Conservation (phyloP, 2,113 vertebrate genomes). For the Sprattus sprattus region DNA sequence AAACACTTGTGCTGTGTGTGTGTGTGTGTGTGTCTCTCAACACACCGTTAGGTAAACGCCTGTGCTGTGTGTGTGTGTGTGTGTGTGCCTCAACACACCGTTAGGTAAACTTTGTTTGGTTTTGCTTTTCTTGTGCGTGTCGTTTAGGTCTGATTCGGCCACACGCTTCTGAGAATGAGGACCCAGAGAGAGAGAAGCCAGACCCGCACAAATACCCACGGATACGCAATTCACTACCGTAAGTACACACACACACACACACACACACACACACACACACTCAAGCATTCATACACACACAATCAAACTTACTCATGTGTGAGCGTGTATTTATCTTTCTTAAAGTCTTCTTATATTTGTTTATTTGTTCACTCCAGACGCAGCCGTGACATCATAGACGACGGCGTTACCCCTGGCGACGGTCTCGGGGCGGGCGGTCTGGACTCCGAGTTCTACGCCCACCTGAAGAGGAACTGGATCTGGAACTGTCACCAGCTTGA, state of each 20-base stretch:
- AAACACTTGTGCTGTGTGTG: neutral
- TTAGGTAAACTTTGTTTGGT: neutral
- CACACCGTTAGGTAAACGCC: neutral
- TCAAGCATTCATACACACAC: neutral
- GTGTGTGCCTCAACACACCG: constrained; percentile 81
- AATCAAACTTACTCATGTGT: neutral
- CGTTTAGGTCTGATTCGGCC: neutral
- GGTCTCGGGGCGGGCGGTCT: constrained; percentile 87
- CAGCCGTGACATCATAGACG: constrained; percentile 77
- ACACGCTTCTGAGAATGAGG: neutral
- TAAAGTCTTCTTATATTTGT: neutral
- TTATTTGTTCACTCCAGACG: constrained; percentile 69
- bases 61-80: constrained; percentile 41
- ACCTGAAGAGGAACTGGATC: constrained; percentile 95
- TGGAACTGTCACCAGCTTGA: constrained; percentile 91
- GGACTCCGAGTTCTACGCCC: constrained; percentile 88
- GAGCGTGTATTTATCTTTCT: neutral
- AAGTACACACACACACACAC: neutral
- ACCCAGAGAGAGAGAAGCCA: neutral
- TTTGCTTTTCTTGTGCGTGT: neutral
- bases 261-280: neutral
- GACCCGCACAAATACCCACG: constrained; percentile 4
- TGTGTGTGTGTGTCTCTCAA: constrained; percentile 88
- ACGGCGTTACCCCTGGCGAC: constrained; percentile 84
- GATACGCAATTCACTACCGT: neutral